Evolutionary conservation across 2,888 invertebrate species (phyloP).

Genomic region (Sinodicranocentrus sp.): DNA sequence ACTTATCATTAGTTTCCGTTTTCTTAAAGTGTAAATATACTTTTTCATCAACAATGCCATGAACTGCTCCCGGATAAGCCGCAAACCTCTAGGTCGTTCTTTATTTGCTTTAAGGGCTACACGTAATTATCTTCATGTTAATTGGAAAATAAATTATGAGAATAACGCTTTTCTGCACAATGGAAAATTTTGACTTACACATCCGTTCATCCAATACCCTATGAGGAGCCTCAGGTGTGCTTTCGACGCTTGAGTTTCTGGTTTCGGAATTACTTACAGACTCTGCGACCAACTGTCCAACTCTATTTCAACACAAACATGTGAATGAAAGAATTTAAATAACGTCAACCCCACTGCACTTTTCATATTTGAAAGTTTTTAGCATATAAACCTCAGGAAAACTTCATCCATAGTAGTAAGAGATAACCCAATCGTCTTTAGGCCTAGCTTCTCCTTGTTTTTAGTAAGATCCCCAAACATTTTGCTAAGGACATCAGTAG

Average conservation of each 20-base stretch:
- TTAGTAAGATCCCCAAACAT: constrained; percentile 85
- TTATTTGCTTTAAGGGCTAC: constrained; percentile 35
- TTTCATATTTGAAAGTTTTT: background rate
- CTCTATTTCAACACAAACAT: constrained; percentile 63
- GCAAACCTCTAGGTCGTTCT: constrained; percentile 58
- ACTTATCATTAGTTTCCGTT: constrained; percentile 69
- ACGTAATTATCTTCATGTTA: background rate
- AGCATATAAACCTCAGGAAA: constrained; percentile 84
- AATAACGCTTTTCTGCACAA: no score
- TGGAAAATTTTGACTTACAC: constrained; percentile 20
- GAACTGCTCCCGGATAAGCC: constrained; percentile 70
- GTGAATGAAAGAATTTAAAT: no score
- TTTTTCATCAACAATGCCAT: constrained; percentile 71
- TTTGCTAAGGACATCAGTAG: constrained; percentile 83
- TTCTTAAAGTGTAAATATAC: constrained; percentile 73
- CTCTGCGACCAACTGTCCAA: constrained; percentile 71
- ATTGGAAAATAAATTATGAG: constrained; percentile 1
- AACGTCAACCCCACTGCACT: no score
- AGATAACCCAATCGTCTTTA: constrained; percentile 89
- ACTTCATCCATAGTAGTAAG: constrained; percentile 94
- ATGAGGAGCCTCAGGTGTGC: constrained; percentile 19
- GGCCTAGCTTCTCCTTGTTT: constrained; percentile 82
- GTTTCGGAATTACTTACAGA: constrained; percentile 29
- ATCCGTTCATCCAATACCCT: constrained; percentile 41
- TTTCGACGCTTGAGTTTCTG: constrained; percentile 6